Percentiles rank a stretch among this genome's conserved stretches.
phyloP scores from a whole-genome alignment of 2,113 vertebrate genomes.

The Ciconia boyciana region DNA sequence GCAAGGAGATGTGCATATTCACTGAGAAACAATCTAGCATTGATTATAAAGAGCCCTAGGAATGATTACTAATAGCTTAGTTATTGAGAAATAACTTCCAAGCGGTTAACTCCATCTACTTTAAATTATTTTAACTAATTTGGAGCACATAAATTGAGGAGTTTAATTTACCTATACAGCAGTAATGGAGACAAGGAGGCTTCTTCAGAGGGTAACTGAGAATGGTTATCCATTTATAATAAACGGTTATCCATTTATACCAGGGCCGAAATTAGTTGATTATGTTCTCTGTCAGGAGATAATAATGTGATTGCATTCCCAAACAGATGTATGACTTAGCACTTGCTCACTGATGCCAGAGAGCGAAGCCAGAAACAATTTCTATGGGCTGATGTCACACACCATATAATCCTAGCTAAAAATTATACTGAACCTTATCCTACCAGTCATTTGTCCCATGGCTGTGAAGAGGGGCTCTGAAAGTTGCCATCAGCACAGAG shows the following conservation, averaged over 20 bases:
- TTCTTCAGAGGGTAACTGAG: constrained; percentile 51
- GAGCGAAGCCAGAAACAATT: constrained; percentile 54
- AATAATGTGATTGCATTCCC: constrained; percentile 69
- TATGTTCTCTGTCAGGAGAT: constrained; percentile 65
- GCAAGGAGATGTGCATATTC: constrained; percentile 46
- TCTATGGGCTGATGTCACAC: constrained; percentile 22
- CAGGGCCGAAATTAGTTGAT: constrained; percentile 64
- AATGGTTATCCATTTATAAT: constrained; percentile 64
- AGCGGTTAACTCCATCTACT: constrained; percentile 45
- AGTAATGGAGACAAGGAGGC: constrained; percentile 37
- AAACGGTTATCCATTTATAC: constrained; percentile 62
- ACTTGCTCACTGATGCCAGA: constrained; percentile 54
- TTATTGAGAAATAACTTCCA: constrained; percentile 62
- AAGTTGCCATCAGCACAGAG: neutral
- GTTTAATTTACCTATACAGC: constrained; percentile 57
- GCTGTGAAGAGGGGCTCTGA: neutral
- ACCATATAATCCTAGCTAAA: constrained; percentile 18
- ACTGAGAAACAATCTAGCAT: constrained; percentile 59
- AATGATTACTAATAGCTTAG: constrained; percentile 65
- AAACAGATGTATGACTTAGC: constrained; percentile 66
- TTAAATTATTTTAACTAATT: constrained; percentile 67
- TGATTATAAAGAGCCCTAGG: constrained; percentile 63
- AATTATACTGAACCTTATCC: neutral
- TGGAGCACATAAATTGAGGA: constrained; percentile 49
- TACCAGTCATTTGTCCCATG: neutral